Base-by-base conservation (phyloP, 2,113 vertebrate species). In the Dasyprocta punctata region DNA sequence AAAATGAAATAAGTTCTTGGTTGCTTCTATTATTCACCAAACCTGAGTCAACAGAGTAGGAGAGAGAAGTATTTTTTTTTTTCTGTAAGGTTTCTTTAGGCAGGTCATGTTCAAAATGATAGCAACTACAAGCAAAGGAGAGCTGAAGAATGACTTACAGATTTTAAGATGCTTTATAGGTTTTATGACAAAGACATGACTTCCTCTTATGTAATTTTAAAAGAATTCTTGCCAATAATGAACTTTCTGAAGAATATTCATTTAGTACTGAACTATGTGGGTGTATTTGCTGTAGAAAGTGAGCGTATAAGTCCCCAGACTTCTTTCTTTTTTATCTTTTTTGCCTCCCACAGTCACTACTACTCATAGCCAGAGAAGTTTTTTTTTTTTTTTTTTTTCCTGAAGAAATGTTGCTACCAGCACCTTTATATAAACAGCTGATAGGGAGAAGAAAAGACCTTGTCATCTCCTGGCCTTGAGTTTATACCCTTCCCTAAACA, bases 161-260 rank as follows among this genome's bases (percentile, higher is more conserved):
- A 28, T 90, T 85, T 89, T 58, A 80, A 56, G 33, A 67, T 65
- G 28, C 12, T 47, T 47, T 63, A 61, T 38, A 13, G 52, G 20
- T 83, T 89, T 94, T 69, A 63, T 30, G 30, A 92, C 44, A 88
- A 95, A 94, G 19, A 33, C 71, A 65, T 38, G 36, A 71, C 52
- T 47, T 4, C 28, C 24, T 93, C 47, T 80, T 73, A 85, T 71
- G 38, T 78, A 86, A 88, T 84, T 87, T 88, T 16, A 83, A 92
- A 56, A 91, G 20, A 3, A 69, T 9, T 77, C 28, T 75, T 67
- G 73, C 73, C n/a, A 86, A 12, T 8, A 52, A 5, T 49, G 28
- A 58, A 81, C 20, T 41, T 82, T 86, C 61, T 58, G 22, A 83
- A 82, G 17, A 58, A 36, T 63, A 71, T 3, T 0, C 3, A 52